Base-by-base conservation (phyloP, 2,797 vertebrate species). In the Betta splendens region DNA sequence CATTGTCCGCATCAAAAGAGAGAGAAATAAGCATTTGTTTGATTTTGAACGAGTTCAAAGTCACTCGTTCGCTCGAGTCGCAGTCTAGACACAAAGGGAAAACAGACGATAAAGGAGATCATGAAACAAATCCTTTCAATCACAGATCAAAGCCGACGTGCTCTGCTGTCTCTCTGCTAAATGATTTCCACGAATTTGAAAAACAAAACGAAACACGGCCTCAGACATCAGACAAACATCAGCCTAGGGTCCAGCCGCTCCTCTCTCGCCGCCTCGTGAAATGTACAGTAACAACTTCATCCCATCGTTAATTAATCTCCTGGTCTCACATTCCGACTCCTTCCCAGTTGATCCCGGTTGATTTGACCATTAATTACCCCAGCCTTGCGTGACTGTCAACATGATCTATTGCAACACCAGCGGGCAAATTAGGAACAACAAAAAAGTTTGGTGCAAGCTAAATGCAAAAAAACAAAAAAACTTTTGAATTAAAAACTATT, bases 401-500 rank as follows among this genome's bases (percentile, higher is more conserved):
- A 18, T 50, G 48, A 70, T 69, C 9, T 42, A 76, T 29, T 20
- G 44, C 12, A 4, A 9, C 21, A 42, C 38, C 57, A 46, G 10
- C 54, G 29, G 23, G 62, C 42, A 60, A 33, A 64, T 63, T 43
- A 52, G 31, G n/a, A 52, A 20, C 16, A 43, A n/a, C 40, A 42
- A 21, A 67, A n/a, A 64, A 63, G 60, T 61, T 80, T 46, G 51
- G 36, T 20, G 7, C 31, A 31, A 15, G 36, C 42, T 55, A 5
- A 62, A 76, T 67, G 1, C n/a, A 32, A 53, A 58, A 56, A 31
- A 36, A 18, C 50, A 28, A 71, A n/a, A n/a, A n/a, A n/a, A 52
- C 43, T 72, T 26, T 40, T 56, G n/a, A 69, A 73, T 75, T 55
- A 68, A 70, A 76, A 77, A 45, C 26, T 18, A 81, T 74, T 81